Base-by-base conservation (phyloP, 35 echinoderm and acorn worm genomes). In the Lytechinus variegatus region DNA sequence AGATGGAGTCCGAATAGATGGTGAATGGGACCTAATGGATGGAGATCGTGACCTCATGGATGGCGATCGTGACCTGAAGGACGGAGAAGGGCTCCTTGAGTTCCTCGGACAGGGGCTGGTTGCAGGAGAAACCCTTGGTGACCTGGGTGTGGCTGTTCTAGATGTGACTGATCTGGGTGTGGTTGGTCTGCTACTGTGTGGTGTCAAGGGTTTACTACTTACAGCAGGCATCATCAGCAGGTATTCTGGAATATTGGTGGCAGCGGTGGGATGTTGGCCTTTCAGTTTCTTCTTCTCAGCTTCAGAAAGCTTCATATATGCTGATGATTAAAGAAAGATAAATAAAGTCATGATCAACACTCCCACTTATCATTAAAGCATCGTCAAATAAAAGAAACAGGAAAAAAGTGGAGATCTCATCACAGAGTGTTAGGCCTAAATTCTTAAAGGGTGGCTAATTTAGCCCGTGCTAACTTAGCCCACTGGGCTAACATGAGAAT, bases 191-290 rank as follows among this genome's bases (percentile, higher is more conserved):
- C 53, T 92, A 11, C 92, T 11, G 21, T 44, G 33, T 44, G 95
- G 95, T 52, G 96, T 89, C 16, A 96, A 55, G 54, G 96, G 86
- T 79, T 96, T 96, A 71, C 94, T 96, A 13, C 71, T 89, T 14
- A 96, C 93, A 12, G 53, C 55, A 11, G 96, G 96, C 92, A 94
- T 94, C 96, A 96, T 96, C 16, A 86, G 24, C 54, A 66, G 89
- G 27, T 91, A 93, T 28, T 61, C 89, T 16, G 87, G 87, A 86
- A 24, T 61, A 96, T 7, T 95, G 91, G 53, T 56, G 89, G 88
- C 88, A 96, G 95, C 28, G 95, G 95, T 94, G 92, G 55, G 5
- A 86, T 94, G 44, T 14, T 27, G 28, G 86, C 29, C 71, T 54
- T 96, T 54, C 16, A 94, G 53, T 16, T 89, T 61, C 19, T 27